Evolutionary conservation across 2,888 invertebrate genomes (phyloP), one percentile per base, ranked within the genome.

Genomic region (Schizaphis graminum): DNA sequence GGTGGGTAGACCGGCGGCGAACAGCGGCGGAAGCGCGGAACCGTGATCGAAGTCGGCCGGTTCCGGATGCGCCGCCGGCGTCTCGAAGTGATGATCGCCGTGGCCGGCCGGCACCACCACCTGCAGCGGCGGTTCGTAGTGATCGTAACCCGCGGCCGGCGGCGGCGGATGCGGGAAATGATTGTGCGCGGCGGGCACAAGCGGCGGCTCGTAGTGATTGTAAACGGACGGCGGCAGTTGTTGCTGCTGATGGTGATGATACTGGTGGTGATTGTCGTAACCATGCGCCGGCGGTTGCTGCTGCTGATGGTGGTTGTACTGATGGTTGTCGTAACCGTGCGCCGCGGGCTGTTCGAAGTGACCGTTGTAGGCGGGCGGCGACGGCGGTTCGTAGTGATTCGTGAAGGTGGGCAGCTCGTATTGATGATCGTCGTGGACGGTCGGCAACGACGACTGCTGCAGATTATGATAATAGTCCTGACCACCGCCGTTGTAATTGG

Each of bases 121-220:
- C 77, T 77, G 77, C 77, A 77, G 77, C 35, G 67, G 91, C 13
- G n/a, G 85, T 41, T 57, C 44, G 56, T 57, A 85, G 47, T 91
- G 84, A 24, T 53, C 35, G 28, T 49, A 77, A 35, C 21, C 35
- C 77, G 77, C 8, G 3, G 21, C 1, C 2, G 8, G 26, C 28
- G 41, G 28, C 53, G 53, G 26, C 41, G 84, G 77, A 13, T 35
- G 28, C 49, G 53, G 61, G 35, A 77, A 35, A 35, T 77, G 44
- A 8, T 57, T 24, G 61, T 92, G 87, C 77, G 56, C 67, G 41
- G 53, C 53, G 21, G 67, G 84, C 84, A 41, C 35, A 35, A 49
- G 47, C 35, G 89, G 53, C 84, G 61, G 53, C 10, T 94, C 86
- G 94, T 94, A 90, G 41, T 90, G 93, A 61, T 92, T 49, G 87